Evolutionary conservation across 2,113 vertebrate genomes (phyloP).

Genomic region (Geococcyx californianus): DNA sequence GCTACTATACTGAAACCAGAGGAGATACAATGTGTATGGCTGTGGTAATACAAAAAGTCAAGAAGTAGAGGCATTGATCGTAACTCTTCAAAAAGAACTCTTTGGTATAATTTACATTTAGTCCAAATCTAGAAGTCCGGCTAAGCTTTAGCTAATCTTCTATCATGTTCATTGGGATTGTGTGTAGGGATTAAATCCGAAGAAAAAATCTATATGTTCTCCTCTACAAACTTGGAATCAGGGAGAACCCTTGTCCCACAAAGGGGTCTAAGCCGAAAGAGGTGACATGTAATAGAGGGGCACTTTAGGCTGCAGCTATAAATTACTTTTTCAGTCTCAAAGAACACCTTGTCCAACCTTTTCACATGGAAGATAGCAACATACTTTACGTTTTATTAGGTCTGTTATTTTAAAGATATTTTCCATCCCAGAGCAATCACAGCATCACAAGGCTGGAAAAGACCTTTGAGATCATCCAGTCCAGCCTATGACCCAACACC

Average conservation of each 20-base stretch:
- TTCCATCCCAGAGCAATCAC: not conserved
- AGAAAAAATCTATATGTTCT: not conserved
- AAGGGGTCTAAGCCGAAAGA: not conserved
- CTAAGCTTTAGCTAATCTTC: not conserved
- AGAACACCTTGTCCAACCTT: not conserved
- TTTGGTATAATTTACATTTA: slow-evolving; percentile 35
- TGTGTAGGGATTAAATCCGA: not conserved
- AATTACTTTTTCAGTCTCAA: not conserved
- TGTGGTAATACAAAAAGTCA: not conserved
- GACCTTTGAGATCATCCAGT: no score
- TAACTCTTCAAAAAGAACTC: slow-evolving; percentile 17
- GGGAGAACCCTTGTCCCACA: not conserved
- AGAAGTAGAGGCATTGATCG: not conserved
- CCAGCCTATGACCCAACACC: no score
- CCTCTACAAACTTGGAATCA: not conserved
- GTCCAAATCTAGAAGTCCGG: slow-evolving; percentile 11
- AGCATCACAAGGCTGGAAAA: no score
- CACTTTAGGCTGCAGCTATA: not conserved
- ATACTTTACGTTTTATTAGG: not conserved
- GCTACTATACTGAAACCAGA: not conserved
- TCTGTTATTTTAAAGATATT: not conserved
- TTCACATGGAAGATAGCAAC: not conserved
- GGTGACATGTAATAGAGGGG: not conserved
- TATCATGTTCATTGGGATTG: not conserved
- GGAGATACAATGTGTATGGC: not conserved